Base-by-base conservation (phyloP, 2,797 vertebrate genomes). In the Phrynocephalus forsythii region DNA sequence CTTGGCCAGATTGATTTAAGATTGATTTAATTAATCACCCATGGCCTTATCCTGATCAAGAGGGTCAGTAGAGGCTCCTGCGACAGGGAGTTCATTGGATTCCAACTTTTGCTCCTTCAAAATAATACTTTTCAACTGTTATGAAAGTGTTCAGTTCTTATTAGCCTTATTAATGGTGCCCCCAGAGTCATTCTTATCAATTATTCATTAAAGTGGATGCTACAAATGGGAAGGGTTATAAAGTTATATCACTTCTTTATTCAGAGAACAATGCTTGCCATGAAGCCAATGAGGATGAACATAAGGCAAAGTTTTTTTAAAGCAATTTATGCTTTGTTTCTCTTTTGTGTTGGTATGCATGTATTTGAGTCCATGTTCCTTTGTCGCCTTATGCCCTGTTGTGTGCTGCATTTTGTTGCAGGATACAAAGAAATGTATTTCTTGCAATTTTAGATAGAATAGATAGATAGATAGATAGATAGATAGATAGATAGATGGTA, bases 81-180 rank as follows among this genome's bases (percentile, higher is more conserved):
- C 5, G 7, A 3, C 11, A 72, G 10, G n/a, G 33, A 30, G 69
- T n/a, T 72, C 13, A 72, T 30, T 72, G 69, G 69, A 30, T 63
- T 72, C 11, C 69, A 30, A 24, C 24, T 20, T 50, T 77, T 77
- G 48, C 50, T 28, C 44, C 44, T 24, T 26, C 44, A 77, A 50
- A 77, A 50, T 26, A 50, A 50, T n/a, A n/a, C 28, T 7, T n/a
- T 56, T 79, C 2, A 28, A 11, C 77, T 79, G 50, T 56, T 79
- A 56, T 16, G 26, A 79, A 78, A 56, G 13, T n/a, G 13, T 52
- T 10, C 15, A n/a, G 28, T 56, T n/a, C 6, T n/a, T 79, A 50
- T 79, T 56, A 52, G 44, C 77, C 77, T n/a, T 79, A 79, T 56
- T 78, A 78, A 78, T n/a, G 52, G 76, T 78, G 76, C 48, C 28